Evolutionary conservation across 92 coral and sea anemone genomes (phyloP).

Genomic region (Epizoanthus ramosus): DNA sequence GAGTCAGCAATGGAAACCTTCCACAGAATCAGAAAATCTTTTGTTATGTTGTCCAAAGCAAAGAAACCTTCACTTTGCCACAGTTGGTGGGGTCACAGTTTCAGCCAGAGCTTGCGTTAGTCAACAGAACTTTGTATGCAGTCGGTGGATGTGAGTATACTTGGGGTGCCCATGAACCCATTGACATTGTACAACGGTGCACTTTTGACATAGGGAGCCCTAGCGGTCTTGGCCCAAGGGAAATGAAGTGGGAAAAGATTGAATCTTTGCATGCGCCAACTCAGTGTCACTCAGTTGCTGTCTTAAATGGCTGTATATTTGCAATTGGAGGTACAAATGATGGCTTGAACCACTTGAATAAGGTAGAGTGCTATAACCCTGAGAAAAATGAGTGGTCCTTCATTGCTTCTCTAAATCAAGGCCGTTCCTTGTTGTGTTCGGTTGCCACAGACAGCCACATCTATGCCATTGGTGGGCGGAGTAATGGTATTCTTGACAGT

Average conservation of each 20-base stretch:
- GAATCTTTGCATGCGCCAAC: slow-evolving; percentile 41
- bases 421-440: slow-evolving; percentile 33
- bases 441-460: slow-evolving; percentile 39
- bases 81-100: slow-evolving; percentile 19
- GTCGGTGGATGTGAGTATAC: slow-evolving; percentile 38
- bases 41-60: slow-evolving; percentile 43
- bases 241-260: slow-evolving; percentile 35
- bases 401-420: slow-evolving; percentile 38
- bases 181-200: slow-evolving; percentile 25
- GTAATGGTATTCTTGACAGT: slow-evolving; percentile 35
- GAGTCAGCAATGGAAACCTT: slow-evolving; percentile 30
- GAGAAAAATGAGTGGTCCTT: slow-evolving; percentile 32
- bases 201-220: slow-evolving; percentile 36
- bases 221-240: slow-evolving; percentile 17
- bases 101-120: slow-evolving; percentile 24
- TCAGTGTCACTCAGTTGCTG: slow-evolving; percentile 33
- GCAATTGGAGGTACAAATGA: slow-evolving; percentile 43
- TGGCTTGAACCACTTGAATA: slow-evolving; percentile 32
- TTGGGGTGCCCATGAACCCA: slow-evolving; percentile 28
- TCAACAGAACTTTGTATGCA: slow-evolving; percentile 26
- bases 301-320: slow-evolving; percentile 32
- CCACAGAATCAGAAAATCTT: slow-evolving; percentile 27
- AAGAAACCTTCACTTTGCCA: slow-evolving; percentile 26
- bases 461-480: slow-evolving; percentile 43
- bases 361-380: slow-evolving; percentile 38